Base-by-base conservation (phyloP, 2,888 invertebrate genomes). In the Eugnorisma glareosa region DNA sequence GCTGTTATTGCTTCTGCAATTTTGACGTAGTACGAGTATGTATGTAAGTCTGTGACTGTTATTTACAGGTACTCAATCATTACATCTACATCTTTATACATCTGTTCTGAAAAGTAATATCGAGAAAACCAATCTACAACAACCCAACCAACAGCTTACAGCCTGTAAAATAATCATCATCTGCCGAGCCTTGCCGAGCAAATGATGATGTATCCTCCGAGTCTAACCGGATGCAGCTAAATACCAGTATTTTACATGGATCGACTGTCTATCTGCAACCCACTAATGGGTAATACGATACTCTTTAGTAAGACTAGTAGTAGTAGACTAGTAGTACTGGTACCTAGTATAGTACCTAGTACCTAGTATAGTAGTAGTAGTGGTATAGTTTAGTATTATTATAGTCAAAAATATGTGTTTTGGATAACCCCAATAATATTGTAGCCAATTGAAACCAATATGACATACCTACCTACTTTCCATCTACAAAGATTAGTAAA, bases 1-100 rank as follows among this genome's bases (percentile, higher is more conserved):
- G 40, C 54, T 15, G 54, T 61, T 72, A 75, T 74, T 64, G 40
- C 75, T 84, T 79, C 72, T 80, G 82, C 66, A 57, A 48, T 79
- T 63, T 66, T 72, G 61, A 51, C 48, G 24, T 51, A 21, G n/a
- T n/a, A 48, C 21, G n/a, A 76, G 28, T n/a, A 31, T 31, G 24
- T 24, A 28, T 48, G 28, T 18, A 61, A 45, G 24, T 28, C 37
- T 40, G 8, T 18, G 51, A 48, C 24, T 31, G 24, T 11, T 24
- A 48, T 13, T 28, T 59, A 35, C n/a, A n/a, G n/a, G n/a, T 37
- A 21, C 51, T 61, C 10, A 21, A 28, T 57, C 61, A 21, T 6
- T 45, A 45, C 45, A 13, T 43, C 21, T 18, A 1, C 45, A 51
- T 24, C 10, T 24, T n/a, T n/a, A n/a, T n/a, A n/a, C 13, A 54